These are phyloP conservation scores for Drosophila quadrilineata DNA, from an alignment of 1,140 invertebrate genomes.

Conservation along the genomic window DNA sequence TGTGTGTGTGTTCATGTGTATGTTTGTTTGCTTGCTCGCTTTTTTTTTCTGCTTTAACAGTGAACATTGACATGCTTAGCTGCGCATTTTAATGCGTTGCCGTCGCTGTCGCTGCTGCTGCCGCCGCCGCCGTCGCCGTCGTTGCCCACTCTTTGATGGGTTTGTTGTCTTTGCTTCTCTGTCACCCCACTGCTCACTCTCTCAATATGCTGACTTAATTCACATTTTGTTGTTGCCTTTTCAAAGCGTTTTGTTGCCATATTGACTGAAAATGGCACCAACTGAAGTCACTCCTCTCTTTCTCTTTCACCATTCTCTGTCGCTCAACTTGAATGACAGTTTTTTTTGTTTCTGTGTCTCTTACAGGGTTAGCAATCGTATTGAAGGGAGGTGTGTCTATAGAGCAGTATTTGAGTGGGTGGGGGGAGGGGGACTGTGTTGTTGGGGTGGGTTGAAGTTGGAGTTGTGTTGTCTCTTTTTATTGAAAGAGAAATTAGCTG, in stretches of 20 bases:
- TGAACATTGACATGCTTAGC: constrained; percentile 70
- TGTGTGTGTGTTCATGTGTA: neutral
- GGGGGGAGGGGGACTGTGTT: constrained; percentile 3
- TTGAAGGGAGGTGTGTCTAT: constrained; percentile 23
- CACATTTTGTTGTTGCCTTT: constrained; percentile 25
- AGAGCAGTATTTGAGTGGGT: neutral
- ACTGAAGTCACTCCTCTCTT: neutral
- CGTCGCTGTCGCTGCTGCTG: constrained; percentile 1
- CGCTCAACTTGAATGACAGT: too few relatives aligned
- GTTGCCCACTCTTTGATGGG: constrained; percentile 23
- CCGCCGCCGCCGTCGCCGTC: neutral
- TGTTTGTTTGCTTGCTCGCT: neutral
- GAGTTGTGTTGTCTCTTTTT: constrained; percentile 34
- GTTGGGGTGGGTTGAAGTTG: neutral
- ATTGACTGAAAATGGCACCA: constrained; percentile 12
- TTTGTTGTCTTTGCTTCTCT: constrained; percentile 22
- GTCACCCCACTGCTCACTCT: neutral
- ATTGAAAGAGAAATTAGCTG: constrained; percentile 76
- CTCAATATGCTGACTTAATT: constrained; percentile 27
- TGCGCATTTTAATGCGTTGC: constrained; percentile 68
- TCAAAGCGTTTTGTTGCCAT: constrained; percentile 34
- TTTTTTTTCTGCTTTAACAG: constrained; percentile 57
- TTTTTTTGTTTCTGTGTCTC: too few relatives aligned
- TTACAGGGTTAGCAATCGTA: too few relatives aligned
- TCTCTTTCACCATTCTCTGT: too few relatives aligned